A percentile compares a stretch with the other conserved stretches of the same genome.
Conservation (phyloP, 2,797 vertebrate species). For the Xiphophorus birchmanni region DNA sequence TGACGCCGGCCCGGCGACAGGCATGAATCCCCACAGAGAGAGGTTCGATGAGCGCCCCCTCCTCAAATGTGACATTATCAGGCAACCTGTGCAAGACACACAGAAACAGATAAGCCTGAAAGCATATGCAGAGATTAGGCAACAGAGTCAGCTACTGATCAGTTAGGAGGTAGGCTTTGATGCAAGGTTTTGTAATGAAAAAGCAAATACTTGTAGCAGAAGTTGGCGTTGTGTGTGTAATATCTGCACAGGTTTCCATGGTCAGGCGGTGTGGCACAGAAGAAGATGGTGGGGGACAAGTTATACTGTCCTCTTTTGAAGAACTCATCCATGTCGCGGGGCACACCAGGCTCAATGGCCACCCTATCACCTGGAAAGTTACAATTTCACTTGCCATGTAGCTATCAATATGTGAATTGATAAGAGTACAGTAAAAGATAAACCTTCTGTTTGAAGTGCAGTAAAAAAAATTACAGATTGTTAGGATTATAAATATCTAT, state of each 20-base stretch:
- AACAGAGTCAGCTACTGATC: conserved; percentile 20
- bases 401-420: background rate
- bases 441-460: background rate
- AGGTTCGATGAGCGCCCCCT: conserved; percentile 95
- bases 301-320: conserved; percentile 93
- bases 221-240: conserved; percentile 92
- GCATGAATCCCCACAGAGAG: conserved; percentile 96
- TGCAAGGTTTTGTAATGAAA: conserved; percentile 5
- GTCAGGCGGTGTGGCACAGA: conserved; percentile 94
- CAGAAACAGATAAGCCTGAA: background rate
- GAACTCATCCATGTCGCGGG: conserved; percentile 89
- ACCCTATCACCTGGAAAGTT: conserved; percentile 89
- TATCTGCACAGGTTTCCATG: conserved; percentile 92
- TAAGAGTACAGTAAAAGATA: background rate
- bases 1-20: conserved; percentile 88
- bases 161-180: conserved; percentile 3
- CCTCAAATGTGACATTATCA: conserved; percentile 93
- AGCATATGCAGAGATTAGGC: conserved; percentile 8
- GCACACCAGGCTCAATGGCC: conserved; percentile 91
- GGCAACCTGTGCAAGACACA: conserved; percentile 83
- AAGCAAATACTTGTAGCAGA: conserved; percentile 91
- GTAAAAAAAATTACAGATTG: background rate
- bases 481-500: background rate
- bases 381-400: background rate
- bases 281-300: conserved; percentile 92